phyloP scores from a whole-genome alignment of 2,888 invertebrate genomes.

The Caenorhabditis virilis region DNA sequence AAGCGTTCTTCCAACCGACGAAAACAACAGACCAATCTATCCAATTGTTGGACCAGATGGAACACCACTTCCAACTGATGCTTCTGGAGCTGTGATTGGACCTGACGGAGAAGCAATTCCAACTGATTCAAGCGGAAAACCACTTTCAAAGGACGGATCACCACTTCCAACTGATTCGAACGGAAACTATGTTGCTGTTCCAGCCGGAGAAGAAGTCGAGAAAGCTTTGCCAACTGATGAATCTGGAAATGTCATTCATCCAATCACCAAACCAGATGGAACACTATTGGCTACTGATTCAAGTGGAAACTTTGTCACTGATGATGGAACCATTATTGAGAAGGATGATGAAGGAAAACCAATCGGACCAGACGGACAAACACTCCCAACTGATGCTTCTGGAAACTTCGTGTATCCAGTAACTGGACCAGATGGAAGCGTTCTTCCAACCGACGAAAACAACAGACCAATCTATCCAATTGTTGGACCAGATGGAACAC shows the following conservation, averaged over 20 bases:
- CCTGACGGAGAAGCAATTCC: slow-evolving; percentile 6
- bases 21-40: slow-evolving; percentile 13
- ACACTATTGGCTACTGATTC: slow-evolving; percentile 6
- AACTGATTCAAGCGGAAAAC: slow-evolving; percentile 16
- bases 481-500: slow-evolving; percentile 21
- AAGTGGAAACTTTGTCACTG: slow-evolving; percentile 22
- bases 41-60: slow-evolving; percentile 21
- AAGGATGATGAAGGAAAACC: slow-evolving; percentile 35
- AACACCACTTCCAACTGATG: slow-evolving; percentile 42
- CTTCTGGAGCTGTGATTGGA: slow-evolving; percentile 30
- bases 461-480: slow-evolving; percentile 39
- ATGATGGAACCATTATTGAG: slow-evolving; percentile 22
- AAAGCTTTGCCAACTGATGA: slow-evolving; percentile 10
- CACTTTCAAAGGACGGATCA: slow-evolving; percentile 24
- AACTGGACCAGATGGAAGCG: slow-evolving; percentile 16
- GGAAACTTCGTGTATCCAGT: slow-evolving; percentile 30
- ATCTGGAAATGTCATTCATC: slow-evolving; percentile 19
- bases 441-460: slow-evolving; percentile 27
- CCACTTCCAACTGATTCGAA: slow-evolving; percentile 24
- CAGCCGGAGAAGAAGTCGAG: not conserved
- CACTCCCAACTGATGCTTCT: slow-evolving; percentile 31
- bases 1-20: slow-evolving; percentile 20
- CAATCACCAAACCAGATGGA: slow-evolving; percentile 11
- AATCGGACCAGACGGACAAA: slow-evolving; percentile 21
- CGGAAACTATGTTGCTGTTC: slow-evolving; percentile 9